Conservation (phyloP, 1,140 invertebrate species). For the Mylabris phalerata region DNA sequence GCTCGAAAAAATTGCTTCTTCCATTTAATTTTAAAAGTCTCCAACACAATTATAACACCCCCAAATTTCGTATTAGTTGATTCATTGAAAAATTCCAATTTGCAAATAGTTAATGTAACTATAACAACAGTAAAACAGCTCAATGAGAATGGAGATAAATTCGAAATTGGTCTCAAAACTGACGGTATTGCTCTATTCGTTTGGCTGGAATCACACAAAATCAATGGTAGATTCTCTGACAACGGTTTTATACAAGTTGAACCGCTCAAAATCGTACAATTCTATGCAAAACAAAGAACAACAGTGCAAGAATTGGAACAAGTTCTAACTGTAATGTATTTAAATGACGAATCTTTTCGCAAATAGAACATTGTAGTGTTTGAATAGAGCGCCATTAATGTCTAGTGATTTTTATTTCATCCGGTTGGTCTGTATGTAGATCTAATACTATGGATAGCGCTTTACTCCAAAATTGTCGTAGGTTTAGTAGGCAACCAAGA, state of each 20-base stretch:
- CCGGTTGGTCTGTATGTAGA: too few species aligned
- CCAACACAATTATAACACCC: background rate
- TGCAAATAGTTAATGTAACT: background rate
- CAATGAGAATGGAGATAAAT: slow-evolving; percentile 18
- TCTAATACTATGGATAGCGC: too few species aligned
- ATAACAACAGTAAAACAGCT: slow-evolving; percentile 4
- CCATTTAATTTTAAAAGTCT: background rate
- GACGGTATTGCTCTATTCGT: slow-evolving; percentile 39
- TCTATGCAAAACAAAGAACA: background rate
- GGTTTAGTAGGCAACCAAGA: too few species aligned
- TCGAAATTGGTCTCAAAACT: slow-evolving; percentile 33
- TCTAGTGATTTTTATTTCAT: too few species aligned
- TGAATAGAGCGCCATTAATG: too few species aligned
- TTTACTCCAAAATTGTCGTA: too few species aligned
- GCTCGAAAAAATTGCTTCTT: slow-evolving; percentile 3
- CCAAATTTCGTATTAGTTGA: background rate
- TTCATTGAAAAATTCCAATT: slow-evolving; percentile 4
- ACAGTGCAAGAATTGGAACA: too few species aligned
- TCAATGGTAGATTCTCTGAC: slow-evolving; percentile 36
- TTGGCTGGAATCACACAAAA: slow-evolving; percentile 34
- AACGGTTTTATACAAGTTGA: slow-evolving; percentile 41
- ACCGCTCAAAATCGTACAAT: slow-evolving; percentile 31
- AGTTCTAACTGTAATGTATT: too few species aligned
- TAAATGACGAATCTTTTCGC: too few species aligned
- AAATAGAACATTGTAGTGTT: too few species aligned